Conservation (phyloP, 2,797 vertebrate species). For the Heliangelus exortis region DNA sequence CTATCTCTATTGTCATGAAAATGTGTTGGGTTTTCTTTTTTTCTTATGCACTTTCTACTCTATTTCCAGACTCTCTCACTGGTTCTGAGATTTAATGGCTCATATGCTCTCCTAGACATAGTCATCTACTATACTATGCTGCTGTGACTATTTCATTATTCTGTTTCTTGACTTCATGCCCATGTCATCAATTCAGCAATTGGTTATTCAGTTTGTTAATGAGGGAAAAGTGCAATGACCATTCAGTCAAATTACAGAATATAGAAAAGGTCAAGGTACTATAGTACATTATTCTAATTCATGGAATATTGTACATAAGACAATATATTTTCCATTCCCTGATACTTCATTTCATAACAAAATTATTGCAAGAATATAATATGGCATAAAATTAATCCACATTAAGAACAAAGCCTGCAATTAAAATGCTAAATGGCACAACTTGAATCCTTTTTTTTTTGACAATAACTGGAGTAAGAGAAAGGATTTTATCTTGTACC, state of each 20-base stretch:
- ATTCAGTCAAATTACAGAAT: constrained; percentile 63
- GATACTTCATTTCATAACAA: constrained; percentile 28
- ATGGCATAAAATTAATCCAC: constrained; percentile 61
- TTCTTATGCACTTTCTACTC: background rate
- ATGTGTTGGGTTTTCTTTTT: background rate
- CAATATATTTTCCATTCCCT: background rate
- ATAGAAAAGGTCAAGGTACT: constrained; percentile 65
- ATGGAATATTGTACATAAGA: constrained; percentile 34
- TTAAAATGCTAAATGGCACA: constrained; percentile 61
- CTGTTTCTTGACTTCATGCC: constrained; percentile 61
- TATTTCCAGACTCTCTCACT: background rate
- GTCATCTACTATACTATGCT: background rate
- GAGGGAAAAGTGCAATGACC: constrained; percentile 47
- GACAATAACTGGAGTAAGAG: constrained; percentile 7
- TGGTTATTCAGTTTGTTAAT: constrained; percentile 65
- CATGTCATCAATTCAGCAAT: constrained; percentile 51
- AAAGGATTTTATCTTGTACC: constrained; percentile 16
- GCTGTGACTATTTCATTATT: constrained; percentile 60
- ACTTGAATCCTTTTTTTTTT: constrained; percentile 30
- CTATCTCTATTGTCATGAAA: background rate
- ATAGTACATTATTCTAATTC: constrained; percentile 49
- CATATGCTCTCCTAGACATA: constrained; percentile 14
- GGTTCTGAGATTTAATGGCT: constrained; percentile 34
- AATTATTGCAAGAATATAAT: constrained; percentile 57
- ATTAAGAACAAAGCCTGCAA: constrained; percentile 40